Conservation (phyloP, 2,888 invertebrate species). For the Meiosimyza platycephala region DNA sequence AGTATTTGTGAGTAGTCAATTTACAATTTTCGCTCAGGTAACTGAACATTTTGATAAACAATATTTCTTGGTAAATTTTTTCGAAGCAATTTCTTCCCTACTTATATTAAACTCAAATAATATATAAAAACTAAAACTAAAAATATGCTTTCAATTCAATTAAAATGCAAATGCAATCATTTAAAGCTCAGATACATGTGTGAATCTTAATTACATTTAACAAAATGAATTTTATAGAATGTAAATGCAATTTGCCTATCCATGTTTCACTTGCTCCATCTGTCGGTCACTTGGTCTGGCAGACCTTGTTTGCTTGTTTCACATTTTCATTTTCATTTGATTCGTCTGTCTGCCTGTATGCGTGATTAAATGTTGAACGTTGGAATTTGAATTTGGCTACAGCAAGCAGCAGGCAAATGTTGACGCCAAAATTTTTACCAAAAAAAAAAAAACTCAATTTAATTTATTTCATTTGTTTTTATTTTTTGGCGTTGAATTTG, state of each 20-base stretch:
- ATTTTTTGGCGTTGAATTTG: not conserved
- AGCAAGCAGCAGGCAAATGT: not conserved
- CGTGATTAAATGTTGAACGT: constrained; percentile 10
- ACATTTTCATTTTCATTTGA: constrained; percentile 1
- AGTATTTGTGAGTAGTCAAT: too few species aligned
- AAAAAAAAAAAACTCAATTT: constrained; percentile 22
- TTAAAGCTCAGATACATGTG: too few species aligned
- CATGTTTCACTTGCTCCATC: not conserved
- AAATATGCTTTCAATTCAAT: too few species aligned
- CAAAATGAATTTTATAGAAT: not conserved
- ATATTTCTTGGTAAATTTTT: too few species aligned
- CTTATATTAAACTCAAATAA: too few species aligned
- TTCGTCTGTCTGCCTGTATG: not conserved
- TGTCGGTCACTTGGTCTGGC: not conserved
- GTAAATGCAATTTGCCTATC: constrained; percentile 11
- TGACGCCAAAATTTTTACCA: not conserved
- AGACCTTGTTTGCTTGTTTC: not conserved
- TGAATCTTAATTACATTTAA: too few species aligned
- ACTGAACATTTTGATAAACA: too few species aligned
- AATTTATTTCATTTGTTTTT: constrained; percentile 14
- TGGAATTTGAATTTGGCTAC: constrained; percentile 16
- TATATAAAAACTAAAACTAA: too few species aligned
- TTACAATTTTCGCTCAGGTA: too few species aligned
- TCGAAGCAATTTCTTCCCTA: too few species aligned
- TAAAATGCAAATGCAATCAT: too few species aligned